A percentile compares a stretch with the other conserved stretches of the same genome.
Conservation (phyloP, 2,888 invertebrate species). For the Phrixothrix hirtus region DNA sequence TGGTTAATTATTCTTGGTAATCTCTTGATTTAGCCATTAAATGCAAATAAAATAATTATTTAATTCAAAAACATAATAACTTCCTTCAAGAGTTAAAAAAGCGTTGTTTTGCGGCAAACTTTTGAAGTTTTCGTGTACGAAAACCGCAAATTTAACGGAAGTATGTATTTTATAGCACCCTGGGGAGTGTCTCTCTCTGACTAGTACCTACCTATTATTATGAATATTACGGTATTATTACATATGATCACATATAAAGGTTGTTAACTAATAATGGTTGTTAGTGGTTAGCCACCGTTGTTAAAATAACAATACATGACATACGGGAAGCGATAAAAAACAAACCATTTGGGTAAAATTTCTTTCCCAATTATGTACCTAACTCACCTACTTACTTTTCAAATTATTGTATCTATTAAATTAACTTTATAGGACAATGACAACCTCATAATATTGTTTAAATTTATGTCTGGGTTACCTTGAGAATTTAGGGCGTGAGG, state of each 20-base stretch:
- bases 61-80: not conserved
- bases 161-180: slow-evolving; percentile 7
- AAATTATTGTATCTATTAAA: no score
- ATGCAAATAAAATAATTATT: not conserved
- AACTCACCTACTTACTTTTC: not conserved
- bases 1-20: no score
- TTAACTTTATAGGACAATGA: no score
- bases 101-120: slow-evolving; percentile 3
- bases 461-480: no score
- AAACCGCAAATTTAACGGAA: slow-evolving; percentile 11
- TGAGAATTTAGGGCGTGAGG: no score
- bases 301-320: slow-evolving; percentile 21
- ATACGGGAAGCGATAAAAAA: slow-evolving; percentile 30
- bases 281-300: slow-evolving; percentile 30
- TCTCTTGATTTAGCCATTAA: no score
- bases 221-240: slow-evolving; percentile 10
- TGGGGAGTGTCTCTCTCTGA: not conserved
- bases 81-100: not conserved
- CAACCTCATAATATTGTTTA: no score
- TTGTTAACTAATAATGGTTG: slow-evolving; percentile 31
- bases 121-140: not conserved
- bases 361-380: not conserved
- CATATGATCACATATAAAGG: slow-evolving; percentile 26
- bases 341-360: slow-evolving; percentile 2
- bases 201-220: slow-evolving; percentile 10